Percentiles rank a stretch among this genome's conserved stretches.
Evolutionary conservation across 2,113 vertebrate genomes (phyloP).

Genomic region (Strix uralensis): DNA sequence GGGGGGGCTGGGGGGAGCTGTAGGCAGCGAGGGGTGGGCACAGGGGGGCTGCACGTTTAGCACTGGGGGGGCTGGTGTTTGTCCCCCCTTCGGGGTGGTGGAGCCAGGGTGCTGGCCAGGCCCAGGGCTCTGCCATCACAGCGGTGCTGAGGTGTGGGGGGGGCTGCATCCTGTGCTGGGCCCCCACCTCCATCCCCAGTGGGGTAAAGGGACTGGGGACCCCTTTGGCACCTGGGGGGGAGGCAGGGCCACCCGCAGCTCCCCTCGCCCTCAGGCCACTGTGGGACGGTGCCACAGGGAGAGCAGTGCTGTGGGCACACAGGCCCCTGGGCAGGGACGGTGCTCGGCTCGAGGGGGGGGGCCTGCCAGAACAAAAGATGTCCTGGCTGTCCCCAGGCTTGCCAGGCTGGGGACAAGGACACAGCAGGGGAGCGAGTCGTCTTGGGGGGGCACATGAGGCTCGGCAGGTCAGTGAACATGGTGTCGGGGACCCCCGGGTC

Average conservation of each 20-base stretch:
- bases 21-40: neutral
- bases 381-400: neutral
- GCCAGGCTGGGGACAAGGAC: neutral
- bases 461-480: rapidly evolving
- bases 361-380: rapidly evolving
- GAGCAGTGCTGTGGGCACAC: rapidly evolving
- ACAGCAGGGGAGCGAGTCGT: rapidly evolving
- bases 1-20: too few relatives aligned
- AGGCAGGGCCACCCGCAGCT: neutral
- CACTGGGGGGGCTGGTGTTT: too few relatives aligned
- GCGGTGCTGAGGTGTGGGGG: neutral
- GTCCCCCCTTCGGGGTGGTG: rapidly evolving
- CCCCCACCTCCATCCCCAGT: neutral
- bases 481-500: rapidly evolving
- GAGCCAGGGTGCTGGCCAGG: neutral
- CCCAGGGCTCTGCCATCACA: rapidly evolving
- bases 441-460: rapidly evolving
- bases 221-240: rapidly evolving
- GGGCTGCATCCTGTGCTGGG: rapidly evolving
- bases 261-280: rapidly evolving
- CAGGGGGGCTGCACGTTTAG: rapidly evolving
- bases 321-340: too few relatives aligned
- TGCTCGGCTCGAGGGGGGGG: rapidly evolving
- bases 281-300: neutral
- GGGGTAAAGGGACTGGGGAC: rapidly evolving